Evolutionary conservation across 2,888 invertebrate genomes (phyloP).

Genomic region (Drosophila emarginata): DNA sequence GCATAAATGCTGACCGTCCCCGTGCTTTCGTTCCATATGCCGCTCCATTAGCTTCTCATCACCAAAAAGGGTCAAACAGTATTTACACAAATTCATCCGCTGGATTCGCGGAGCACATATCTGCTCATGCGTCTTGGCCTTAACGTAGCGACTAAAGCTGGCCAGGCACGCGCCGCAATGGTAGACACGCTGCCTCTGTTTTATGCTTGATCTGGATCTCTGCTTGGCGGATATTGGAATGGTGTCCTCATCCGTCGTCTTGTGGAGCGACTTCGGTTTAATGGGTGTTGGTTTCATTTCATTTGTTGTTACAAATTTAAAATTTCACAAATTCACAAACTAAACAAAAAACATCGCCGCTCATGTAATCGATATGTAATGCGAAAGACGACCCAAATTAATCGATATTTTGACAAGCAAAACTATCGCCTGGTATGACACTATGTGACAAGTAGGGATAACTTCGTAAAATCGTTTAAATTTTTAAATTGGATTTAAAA

Average conservation of each 20-base stretch:
- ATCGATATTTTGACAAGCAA: not conserved
- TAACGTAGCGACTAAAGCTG: slow-evolving; percentile 41
- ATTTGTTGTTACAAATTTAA: not conserved
- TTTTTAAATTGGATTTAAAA: too few relatives aligned
- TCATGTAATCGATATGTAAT: not conserved
- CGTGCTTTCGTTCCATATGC: slow-evolving; percentile 54
- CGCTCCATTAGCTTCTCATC: slow-evolving; percentile 48
- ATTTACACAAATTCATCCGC: slow-evolving; percentile 51
- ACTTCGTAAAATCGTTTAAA: too few relatives aligned
- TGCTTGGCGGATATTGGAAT: not conserved
- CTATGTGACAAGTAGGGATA: not conserved
- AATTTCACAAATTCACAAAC: not conserved
- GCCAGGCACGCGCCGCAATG: slow-evolving; percentile 47
- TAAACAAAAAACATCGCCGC: slow-evolving; percentile 1
- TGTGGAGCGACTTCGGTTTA: not conserved
- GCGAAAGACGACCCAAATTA: not conserved
- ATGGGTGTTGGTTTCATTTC: slow-evolving; percentile 1
- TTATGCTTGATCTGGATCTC: not conserved
- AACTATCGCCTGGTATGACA: not conserved
- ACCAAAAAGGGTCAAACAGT: slow-evolving; percentile 60
- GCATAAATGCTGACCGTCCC: slow-evolving; percentile 49
- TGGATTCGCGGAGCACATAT: slow-evolving; percentile 41
- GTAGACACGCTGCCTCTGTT: slow-evolving; percentile 35
- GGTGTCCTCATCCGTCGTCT: not conserved
- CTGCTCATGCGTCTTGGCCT: slow-evolving; percentile 54